Evolutionary conservation across 2,888 invertebrate species (phyloP), one percentile per base, ranked within the genome.

Genomic region (Chaitophorus viminalis): DNA sequence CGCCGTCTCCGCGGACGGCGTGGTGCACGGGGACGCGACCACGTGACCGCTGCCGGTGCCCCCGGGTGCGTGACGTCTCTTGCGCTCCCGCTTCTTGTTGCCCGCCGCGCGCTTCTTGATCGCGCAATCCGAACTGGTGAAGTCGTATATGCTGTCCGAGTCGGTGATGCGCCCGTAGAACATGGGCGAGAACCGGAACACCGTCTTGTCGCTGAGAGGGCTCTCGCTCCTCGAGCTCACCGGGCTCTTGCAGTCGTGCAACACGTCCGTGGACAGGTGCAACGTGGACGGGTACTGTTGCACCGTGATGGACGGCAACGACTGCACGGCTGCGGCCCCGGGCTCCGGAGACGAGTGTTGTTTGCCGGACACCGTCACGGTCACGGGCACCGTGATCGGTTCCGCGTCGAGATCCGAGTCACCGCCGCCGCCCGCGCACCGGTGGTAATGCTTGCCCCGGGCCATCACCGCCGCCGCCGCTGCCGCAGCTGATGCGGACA

Each of bases 181-280:
- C 90, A 94, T 94, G 0, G 95, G 94, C 5, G 95, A 94, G 91
- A 95, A 95, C 88, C 94, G 92, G 46, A 94, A 94, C 89, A 94
- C 91, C 79, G 94, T 94, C 90, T 94, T 94, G 91, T 95, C 95
- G 91, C 95, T 95, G 79, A 95, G 92, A 18, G 95, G 95, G 91
- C 95, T 95, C 91, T 95, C 95, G 90, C 95, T 95, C 90, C 95
- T 93, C 29, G 95, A 95, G 91, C 95, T 95, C 88, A 95, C 95
- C 9, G 95, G 95, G 90, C 95, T 95, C 83, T 89, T 70, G 31
- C n/a, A n/a, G n/a, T 89, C 75, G 68, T 85, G 29, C 74, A 54
- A 18, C 83, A 29, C 29, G 39, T 70, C 89, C 81, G 89, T 79
- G 88, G 89, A 74, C 87, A 84, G 75, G 39, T 86, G 74, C 89